Percentiles rank a stretch among this genome's conserved stretches.
Evolutionary conservation across 2,113 vertebrate genomes (phyloP).

Genomic region (Dunckerocampus dactyliophorus): DNA sequence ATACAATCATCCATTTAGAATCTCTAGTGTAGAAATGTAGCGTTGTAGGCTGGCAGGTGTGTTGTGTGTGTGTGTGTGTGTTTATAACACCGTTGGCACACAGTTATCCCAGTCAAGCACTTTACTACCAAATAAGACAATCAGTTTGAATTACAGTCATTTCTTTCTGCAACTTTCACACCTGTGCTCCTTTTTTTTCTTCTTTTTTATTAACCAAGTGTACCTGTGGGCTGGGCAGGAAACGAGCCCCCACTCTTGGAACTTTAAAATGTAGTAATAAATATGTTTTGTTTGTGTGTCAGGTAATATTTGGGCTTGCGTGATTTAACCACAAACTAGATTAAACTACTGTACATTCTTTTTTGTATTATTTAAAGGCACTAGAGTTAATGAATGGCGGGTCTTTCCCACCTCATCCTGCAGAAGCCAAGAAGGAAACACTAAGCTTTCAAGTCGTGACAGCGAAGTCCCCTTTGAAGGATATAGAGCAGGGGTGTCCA

Average conservation of each 20-base stretch:
- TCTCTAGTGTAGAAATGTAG: constrained; percentile 59
- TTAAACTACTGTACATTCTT: too few species aligned
- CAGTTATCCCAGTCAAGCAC: constrained; percentile 36
- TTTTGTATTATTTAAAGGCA: too few species aligned
- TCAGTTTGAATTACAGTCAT: constrained; percentile 12
- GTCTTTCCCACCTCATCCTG: too few species aligned
- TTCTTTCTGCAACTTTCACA: constrained; percentile 10
- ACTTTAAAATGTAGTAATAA: neutral
- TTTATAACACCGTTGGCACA: constrained; percentile 49
- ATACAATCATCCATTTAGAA: constrained; percentile 64
- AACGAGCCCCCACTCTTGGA: neutral
- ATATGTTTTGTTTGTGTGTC: neutral
- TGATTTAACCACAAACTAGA: too few species aligned
- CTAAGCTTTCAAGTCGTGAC: too few species aligned
- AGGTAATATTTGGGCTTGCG: neutral
- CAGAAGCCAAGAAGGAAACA: too few species aligned
- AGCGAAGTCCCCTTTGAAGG: too few species aligned
- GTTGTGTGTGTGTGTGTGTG: constrained; percentile 17
- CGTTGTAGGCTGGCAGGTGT: constrained; percentile 58
- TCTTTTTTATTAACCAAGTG: constrained; percentile 5
- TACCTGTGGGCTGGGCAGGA: constrained; percentile 15
- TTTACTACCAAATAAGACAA: constrained; percentile 14
- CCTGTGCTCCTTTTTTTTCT: constrained; percentile 16
- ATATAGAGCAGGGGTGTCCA: too few species aligned
- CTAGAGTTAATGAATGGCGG: too few species aligned